Conservation (phyloP, 1,140 invertebrate species). For the Stegodyphus mimosarum region DNA sequence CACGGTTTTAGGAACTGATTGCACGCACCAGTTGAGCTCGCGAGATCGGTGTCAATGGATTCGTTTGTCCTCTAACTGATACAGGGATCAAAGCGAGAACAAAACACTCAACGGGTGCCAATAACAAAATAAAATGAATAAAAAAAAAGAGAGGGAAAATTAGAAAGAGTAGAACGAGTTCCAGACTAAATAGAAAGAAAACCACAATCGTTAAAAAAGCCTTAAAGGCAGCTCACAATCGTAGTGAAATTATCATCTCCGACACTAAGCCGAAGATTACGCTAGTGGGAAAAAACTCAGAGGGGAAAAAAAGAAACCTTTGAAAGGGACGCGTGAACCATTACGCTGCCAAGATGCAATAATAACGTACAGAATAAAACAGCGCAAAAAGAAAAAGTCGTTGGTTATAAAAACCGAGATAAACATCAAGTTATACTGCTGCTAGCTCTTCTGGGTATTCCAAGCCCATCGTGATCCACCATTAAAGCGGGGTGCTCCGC, state of each 20-base stretch:
- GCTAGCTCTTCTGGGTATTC: not conserved
- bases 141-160: no score
- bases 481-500: constrained; percentile 5
- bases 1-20: no score
- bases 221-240: not conserved
- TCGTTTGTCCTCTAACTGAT: no score
- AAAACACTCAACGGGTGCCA: not conserved
- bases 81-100: no score
- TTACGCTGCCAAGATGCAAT: constrained; percentile 16
- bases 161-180: not conserved
- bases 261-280: constrained; percentile 1
- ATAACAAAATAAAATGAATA: not conserved
- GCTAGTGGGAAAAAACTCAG: not conserved
- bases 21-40: no score
- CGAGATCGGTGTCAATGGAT: no score
- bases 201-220: constrained; percentile 9
- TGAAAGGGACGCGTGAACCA: not conserved
- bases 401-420: constrained; percentile 47
- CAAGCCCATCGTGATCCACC: constrained; percentile 1
- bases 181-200: not conserved
- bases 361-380: constrained; percentile 24
- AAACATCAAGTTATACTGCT: constrained; percentile 22
- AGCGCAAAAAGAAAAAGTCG: constrained; percentile 18
- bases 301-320: not conserved
- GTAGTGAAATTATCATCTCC: constrained; percentile 12